Evolutionary conservation across 2,113 vertebrate genomes (phyloP).

Genomic region (Burhinus oedicnemus): DNA sequence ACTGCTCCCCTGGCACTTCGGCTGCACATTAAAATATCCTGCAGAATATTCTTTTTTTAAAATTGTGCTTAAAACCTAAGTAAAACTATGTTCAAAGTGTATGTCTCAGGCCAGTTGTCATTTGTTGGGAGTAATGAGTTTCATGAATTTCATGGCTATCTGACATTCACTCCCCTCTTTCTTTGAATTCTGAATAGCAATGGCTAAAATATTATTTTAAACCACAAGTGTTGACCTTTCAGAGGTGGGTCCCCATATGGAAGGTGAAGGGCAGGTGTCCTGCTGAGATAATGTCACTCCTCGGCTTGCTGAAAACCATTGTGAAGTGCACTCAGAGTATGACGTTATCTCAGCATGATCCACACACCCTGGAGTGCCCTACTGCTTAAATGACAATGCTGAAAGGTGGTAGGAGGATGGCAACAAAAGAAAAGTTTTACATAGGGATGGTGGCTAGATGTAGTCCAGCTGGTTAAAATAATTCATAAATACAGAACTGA

Average conservation of each 20-base stretch:
- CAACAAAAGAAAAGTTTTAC: constrained; percentile 5
- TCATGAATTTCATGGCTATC: constrained; percentile 33
- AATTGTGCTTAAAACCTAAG: neutral
- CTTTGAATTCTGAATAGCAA: constrained; percentile 39
- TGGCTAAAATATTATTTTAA: constrained; percentile 66
- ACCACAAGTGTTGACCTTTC: constrained; percentile 42
- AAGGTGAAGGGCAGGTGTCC: constrained; percentile 60
- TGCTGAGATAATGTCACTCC: constrained; percentile 71
- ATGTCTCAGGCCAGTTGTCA: neutral
- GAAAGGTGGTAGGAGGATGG: neutral
- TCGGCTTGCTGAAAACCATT: constrained; percentile 48
- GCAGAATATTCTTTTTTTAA: neutral
- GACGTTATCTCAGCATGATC: constrained; percentile 26
- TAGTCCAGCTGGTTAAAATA: constrained; percentile 12
- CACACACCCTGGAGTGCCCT: neutral
- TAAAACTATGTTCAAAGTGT: neutral
- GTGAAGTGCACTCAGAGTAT: constrained; percentile 34
- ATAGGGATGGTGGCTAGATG: neutral
- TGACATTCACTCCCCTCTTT: neutral
- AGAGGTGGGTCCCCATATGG: constrained; percentile 14
- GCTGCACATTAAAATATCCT: neutral
- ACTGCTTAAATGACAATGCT: constrained; percentile 23
- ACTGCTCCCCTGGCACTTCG: neutral
- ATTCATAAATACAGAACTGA: neutral
- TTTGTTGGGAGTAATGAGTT: neutral